Evolutionary conservation across 1,140 invertebrate species (phyloP).

Genomic region (Drosophila ambigua): DNA sequence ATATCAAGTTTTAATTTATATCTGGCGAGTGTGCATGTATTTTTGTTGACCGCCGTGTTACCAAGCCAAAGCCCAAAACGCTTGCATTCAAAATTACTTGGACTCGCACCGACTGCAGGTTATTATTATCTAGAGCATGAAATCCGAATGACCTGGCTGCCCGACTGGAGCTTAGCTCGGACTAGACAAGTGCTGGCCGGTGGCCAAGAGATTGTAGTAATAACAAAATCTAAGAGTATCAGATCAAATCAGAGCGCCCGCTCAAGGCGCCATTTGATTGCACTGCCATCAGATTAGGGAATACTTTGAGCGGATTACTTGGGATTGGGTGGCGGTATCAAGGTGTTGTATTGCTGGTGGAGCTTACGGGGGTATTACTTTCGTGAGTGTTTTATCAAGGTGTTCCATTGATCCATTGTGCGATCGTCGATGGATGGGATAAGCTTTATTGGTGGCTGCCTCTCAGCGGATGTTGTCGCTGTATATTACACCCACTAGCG

Average conservation of each 20-base stretch:
- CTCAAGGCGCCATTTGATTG: slow-evolving; percentile 36
- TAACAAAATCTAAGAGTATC: slow-evolving; percentile 25
- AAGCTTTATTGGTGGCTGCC: too few relatives aligned
- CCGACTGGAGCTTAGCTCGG: slow-evolving; percentile 39
- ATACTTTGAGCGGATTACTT: slow-evolving; percentile 8
- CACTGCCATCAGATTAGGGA: slow-evolving; percentile 13
- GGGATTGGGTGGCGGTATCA: too few relatives aligned
- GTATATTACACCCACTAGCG: slow-evolving; percentile 13
- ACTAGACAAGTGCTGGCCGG: slow-evolving; percentile 56
- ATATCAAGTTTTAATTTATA: slow-evolving; percentile 68
- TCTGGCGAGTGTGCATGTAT: slow-evolving; percentile 27
- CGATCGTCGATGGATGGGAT: too few relatives aligned
- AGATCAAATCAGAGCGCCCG: background rate
- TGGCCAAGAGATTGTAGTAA: slow-evolving; percentile 57
- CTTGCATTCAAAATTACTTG: slow-evolving; percentile 41
- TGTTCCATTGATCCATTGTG: too few relatives aligned
- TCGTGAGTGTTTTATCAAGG: too few relatives aligned
- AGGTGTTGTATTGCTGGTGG: too few relatives aligned
- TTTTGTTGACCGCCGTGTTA: slow-evolving; percentile 29
- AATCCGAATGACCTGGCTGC: slow-evolving; percentile 66
- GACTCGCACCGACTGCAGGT: slow-evolving; percentile 53
- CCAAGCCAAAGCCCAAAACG: slow-evolving; percentile 36
- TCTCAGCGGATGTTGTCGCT: slow-evolving; percentile 5
- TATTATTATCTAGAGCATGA: slow-evolving; percentile 80
- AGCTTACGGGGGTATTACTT: too few relatives aligned